A percentile compares a stretch with the other conserved stretches of the same genome.
Conservation (phyloP, 2,888 invertebrate species). For the Bedellia somnulentella region DNA sequence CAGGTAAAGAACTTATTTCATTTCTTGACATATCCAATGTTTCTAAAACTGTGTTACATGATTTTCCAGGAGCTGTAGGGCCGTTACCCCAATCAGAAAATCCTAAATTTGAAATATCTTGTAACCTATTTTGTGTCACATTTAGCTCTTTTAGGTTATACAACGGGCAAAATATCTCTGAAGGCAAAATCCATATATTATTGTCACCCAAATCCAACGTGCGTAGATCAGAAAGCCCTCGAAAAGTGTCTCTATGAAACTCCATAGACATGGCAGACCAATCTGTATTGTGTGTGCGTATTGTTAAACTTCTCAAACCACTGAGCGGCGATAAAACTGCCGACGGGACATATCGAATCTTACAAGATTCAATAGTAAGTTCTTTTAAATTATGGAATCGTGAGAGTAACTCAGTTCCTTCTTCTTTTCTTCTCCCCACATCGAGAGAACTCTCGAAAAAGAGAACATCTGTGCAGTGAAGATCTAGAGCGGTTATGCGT, state of each 20-base stretch:
- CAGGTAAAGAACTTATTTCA: slow-evolving; percentile 70
- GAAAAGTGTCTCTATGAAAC: slow-evolving; percentile 70
- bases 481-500: slow-evolving; percentile 66
- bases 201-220: slow-evolving; percentile 73
- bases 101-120: slow-evolving; percentile 74
- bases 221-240: slow-evolving; percentile 68
- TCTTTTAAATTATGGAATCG: slow-evolving; percentile 68
- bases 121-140: slow-evolving; percentile 75
- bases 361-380: slow-evolving; percentile 74
- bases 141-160: slow-evolving; percentile 70
- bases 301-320: slow-evolving; percentile 65
- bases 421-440: slow-evolving; percentile 53
- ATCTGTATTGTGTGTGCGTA: slow-evolving; percentile 77
- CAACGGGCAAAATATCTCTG: slow-evolving; percentile 72
- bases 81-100: slow-evolving; percentile 74
- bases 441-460: slow-evolving; percentile 73
- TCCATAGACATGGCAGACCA: slow-evolving; percentile 81
- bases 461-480: slow-evolving; percentile 72
- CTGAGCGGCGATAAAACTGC: slow-evolving; percentile 69
- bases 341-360: slow-evolving; percentile 72
- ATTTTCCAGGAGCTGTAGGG: slow-evolving; percentile 66
- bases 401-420: slow-evolving; percentile 60
- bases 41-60: slow-evolving; percentile 71
- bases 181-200: slow-evolving; percentile 75
- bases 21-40: slow-evolving; percentile 74